Evolutionary conservation across 2,113 vertebrate species (phyloP).

Genomic region (Labeo rohita): DNA sequence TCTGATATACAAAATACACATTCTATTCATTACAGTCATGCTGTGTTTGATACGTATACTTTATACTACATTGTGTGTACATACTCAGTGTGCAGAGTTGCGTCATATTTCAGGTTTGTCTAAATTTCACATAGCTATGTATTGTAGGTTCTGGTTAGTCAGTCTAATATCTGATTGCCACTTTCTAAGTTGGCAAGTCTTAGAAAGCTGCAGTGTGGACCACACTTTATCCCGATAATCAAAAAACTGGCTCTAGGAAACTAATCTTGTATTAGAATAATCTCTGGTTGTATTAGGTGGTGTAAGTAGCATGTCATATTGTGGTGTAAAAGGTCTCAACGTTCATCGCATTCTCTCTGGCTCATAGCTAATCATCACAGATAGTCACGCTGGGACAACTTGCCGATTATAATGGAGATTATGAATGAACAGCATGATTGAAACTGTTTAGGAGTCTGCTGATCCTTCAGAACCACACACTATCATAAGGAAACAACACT

Average conservation of each 20-base stretch:
- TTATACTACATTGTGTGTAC: not conserved
- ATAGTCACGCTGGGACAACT: conserved; percentile 5
- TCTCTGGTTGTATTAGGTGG: not conserved
- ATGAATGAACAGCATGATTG: conserved; percentile 20
- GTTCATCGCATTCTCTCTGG: not conserved
- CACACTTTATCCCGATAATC: not conserved
- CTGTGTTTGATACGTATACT: not conserved
- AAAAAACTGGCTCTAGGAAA: not conserved
- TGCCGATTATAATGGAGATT: not conserved
- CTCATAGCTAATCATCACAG: conserved; percentile 16
- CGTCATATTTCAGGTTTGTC: not conserved
- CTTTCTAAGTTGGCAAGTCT: not conserved
- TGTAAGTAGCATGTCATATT: not conserved
- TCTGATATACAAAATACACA: not conserved
- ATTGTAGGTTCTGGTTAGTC: not conserved
- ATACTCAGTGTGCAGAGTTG: not conserved
- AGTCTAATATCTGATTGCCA: not conserved
- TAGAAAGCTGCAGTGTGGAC: not conserved
- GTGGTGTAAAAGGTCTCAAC: not conserved
- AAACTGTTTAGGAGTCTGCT: conserved; percentile 18
- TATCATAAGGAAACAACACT: not conserved
- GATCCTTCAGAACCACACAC: not conserved
- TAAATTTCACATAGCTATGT: not conserved
- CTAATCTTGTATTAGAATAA: not conserved
- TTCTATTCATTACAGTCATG: not conserved